Evolutionary conservation across 2,888 invertebrate genomes (phyloP).

Genomic region (Agonopterix arenella): DNA sequence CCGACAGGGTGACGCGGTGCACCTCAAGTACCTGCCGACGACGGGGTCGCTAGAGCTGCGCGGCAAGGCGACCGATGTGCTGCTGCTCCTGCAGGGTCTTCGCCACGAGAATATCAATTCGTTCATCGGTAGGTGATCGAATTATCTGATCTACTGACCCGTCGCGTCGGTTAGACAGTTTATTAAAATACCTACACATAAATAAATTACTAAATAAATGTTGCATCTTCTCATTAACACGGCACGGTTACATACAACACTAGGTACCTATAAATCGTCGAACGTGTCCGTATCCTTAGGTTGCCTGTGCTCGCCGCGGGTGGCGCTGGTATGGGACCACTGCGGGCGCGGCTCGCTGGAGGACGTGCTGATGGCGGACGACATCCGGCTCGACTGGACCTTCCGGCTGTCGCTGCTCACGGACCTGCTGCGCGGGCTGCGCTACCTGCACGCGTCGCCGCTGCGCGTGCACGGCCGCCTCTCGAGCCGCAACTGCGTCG

Average conservation of each 20-base stretch:
- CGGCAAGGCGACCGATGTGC: conserved; percentile 86
- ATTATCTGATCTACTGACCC: too few species aligned
- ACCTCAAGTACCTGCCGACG: conserved; percentile 86
- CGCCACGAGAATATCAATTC: conserved; percentile 95
- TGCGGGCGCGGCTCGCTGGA: conserved; percentile 92
- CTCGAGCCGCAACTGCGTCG: conserved; percentile 93
- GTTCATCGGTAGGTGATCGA: conserved; percentile 78
- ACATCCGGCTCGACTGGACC: conserved; percentile 96
- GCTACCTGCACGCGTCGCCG: conserved; percentile 90
- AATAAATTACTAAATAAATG: too few species aligned
- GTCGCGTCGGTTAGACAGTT: too few species aligned
- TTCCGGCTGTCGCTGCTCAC: conserved; percentile 95
- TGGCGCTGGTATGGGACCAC: conserved; percentile 90
- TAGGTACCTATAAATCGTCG: not conserved
- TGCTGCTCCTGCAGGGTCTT: conserved; percentile 88
- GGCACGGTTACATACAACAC: too few species aligned
- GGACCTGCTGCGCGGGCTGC: conserved; percentile 95
- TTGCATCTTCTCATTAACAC: too few species aligned
- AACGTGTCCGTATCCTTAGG: conserved; percentile 40
- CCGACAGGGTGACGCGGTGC: conserved; percentile 91
- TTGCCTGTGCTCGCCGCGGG: conserved; percentile 87
- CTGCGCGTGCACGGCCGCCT: conserved; percentile 91
- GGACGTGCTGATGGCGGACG: conserved; percentile 92
- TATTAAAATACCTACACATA: too few species aligned
- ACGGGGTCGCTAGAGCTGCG: conserved; percentile 82